Evolutionary conservation across 2,113 vertebrate genomes (phyloP).

Genomic region (Marcusenius ussheri): DNA sequence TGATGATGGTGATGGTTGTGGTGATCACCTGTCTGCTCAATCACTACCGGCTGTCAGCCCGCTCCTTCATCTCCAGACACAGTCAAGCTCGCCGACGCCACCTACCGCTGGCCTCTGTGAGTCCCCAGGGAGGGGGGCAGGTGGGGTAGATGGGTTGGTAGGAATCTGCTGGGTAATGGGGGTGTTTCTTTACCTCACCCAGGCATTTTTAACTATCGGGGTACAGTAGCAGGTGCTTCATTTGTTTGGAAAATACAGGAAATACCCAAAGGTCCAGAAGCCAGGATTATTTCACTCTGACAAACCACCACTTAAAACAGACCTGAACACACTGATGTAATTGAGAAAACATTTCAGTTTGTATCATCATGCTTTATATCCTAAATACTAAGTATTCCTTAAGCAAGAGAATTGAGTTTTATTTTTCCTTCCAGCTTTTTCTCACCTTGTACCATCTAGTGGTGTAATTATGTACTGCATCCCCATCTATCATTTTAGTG

Average conservation of each 20-base stretch:
- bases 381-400: not conserved
- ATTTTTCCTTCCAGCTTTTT: not conserved
- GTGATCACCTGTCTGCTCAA: conserved; percentile 92
- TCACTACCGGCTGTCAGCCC: conserved; percentile 87
- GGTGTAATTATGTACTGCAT: not conserved
- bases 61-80: conserved; percentile 81
- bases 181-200: not conserved
- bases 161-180: not conserved
- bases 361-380: not conserved
- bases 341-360: not conserved
- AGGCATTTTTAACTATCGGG: not conserved
- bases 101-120: conserved; percentile 78
- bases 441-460: conserved; percentile 15
- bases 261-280: not conserved
- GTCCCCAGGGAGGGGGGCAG: conserved; percentile 27
- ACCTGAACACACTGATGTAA: not conserved
- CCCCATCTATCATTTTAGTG: not conserved
- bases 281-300: not conserved
- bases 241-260: not conserved
- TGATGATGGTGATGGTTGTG: conserved; percentile 97
- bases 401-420: not conserved
- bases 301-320: not conserved
- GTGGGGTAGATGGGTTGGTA: no score
- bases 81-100: conserved; percentile 70
- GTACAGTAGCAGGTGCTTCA: not conserved